These are phyloP conservation scores for Lycaena phlaeas DNA, from an alignment of 2,888 invertebrate species.

Conservation along the genomic window DNA sequence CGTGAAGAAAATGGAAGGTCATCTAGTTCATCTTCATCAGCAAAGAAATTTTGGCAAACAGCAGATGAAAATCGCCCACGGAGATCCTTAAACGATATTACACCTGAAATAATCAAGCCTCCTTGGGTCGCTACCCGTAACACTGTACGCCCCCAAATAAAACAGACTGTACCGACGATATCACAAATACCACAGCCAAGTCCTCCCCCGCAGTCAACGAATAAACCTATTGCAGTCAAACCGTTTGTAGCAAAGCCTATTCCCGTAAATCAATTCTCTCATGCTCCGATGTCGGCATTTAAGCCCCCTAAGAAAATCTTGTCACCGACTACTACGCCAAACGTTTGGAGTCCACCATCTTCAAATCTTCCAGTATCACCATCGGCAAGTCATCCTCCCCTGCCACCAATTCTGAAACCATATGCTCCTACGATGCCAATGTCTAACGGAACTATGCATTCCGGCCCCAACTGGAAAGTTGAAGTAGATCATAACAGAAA, in stretches of 20 bases:
- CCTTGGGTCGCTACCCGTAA: conserved; percentile 58
- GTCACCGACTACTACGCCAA: conserved; percentile 47
- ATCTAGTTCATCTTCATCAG: conserved; percentile 61
- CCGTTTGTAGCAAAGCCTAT: conserved; percentile 72
- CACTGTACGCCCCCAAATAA: conserved; percentile 27
- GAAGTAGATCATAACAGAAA: conserved; percentile 54
- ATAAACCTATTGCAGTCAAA: conserved; percentile 41
- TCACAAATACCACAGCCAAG: conserved; percentile 15
- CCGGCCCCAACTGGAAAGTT: conserved; percentile 47
- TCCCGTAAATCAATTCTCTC: conserved; percentile 81
- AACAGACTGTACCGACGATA: conserved; percentile 13
- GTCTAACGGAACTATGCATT: conserved; percentile 20
- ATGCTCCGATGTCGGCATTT: conserved; percentile 84
- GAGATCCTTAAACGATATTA: conserved; percentile 36
- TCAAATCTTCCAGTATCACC: conserved; percentile 38
- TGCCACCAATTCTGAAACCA: conserved; percentile 28
- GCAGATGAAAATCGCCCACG: conserved; percentile 61
- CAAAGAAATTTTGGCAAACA: conserved; percentile 75
- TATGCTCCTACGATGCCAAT: conserved; percentile 28
- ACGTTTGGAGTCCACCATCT: conserved; percentile 61
- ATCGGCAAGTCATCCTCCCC: conserved; percentile 30
- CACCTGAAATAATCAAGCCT: conserved; percentile 42
- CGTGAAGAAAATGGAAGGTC: conserved; percentile 44
- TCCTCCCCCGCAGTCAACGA: conserved; percentile 29
- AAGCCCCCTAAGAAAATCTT: conserved; percentile 71